Base-by-base conservation (phyloP, 2,797 vertebrate species). In the Phyllotis vaccarum region DNA sequence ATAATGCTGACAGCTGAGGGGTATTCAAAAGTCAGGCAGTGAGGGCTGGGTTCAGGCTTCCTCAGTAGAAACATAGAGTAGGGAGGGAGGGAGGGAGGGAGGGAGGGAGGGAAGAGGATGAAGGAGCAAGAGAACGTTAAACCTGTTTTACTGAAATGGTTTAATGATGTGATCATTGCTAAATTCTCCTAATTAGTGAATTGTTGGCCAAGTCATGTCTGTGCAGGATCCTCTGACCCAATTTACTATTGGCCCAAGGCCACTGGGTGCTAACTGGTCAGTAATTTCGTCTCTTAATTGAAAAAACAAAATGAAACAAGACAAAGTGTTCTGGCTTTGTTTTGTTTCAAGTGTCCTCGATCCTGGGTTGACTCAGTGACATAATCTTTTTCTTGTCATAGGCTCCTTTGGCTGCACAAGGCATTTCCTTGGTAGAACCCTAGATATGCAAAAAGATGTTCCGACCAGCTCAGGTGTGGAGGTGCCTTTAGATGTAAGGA, bases 131-230 rank as follows among this genome's bases (percentile, higher is more conserved):
- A 68, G 16, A 90, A 66, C 0, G 2, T 37, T 54, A 86, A 96
- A 96, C 97, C 96, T 88, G 96, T 97, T 96, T 91, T 96, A 85
- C 93, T 72, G 80, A 95, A 94, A 91, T 95, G 80, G 93, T 95
- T 95, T 93, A 90, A 66, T 92, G 68, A 95, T 89, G 85, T 81
- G 88, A 29, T 97, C 95, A 95, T 95, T 66, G 87, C 93, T 94
- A 22, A 82, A 64, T 96, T 94, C 83, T 97, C 91, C 78, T 97
- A 96, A 96, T 97, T 95, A 94, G 94, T 75, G 86, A 93, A 92
- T 89, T 94, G 88, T 82, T 95, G 91, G 88, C 91, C 90, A 93
- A 95, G 78, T 97, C 97, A 70, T 95, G 96, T 94, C 94, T 94
- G 90, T 94, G 87, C 96, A 97, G 85, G 95, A 86, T 76, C 95